Percentiles rank a stretch among this genome's conserved stretches.
Conservation (phyloP, 2,113 vertebrate genomes). For the Prunella himalayana region DNA sequence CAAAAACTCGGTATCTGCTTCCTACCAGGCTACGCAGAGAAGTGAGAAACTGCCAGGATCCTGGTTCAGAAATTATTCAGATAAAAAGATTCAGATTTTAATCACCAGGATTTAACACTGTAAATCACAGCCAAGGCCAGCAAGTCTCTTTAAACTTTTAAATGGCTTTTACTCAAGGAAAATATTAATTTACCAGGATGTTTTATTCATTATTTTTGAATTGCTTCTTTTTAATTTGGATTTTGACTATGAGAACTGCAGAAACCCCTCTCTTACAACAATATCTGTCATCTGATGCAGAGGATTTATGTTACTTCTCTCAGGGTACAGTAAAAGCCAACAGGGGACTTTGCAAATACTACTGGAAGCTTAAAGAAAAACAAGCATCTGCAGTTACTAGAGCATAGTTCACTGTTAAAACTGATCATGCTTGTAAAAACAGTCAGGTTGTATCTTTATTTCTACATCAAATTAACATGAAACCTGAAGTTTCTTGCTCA, state of each 20-base stretch:
- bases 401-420: background rate
- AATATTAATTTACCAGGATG: background rate
- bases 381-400: background rate
- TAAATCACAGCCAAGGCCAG: conserved; percentile 11
- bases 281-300: background rate
- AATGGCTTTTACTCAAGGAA: background rate
- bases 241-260: background rate
- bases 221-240: background rate
- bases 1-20: conserved; percentile 22
- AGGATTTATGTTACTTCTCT: background rate
- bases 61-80: background rate
- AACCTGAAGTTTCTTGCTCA: background rate
- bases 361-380: background rate
- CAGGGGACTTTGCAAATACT: background rate
- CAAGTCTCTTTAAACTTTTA: background rate
- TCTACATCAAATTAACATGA: background rate
- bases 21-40: conserved; percentile 5
- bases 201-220: background rate
- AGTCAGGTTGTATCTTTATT: background rate
- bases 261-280: background rate
- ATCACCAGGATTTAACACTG: background rate
- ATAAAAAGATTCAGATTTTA: background rate
- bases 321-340: background rate
- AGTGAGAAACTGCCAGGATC: background rate
- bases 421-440: background rate